Evolutionary conservation across 2,113 vertebrate species (phyloP).

Genomic region (Epinephelus lanceolatus): DNA sequence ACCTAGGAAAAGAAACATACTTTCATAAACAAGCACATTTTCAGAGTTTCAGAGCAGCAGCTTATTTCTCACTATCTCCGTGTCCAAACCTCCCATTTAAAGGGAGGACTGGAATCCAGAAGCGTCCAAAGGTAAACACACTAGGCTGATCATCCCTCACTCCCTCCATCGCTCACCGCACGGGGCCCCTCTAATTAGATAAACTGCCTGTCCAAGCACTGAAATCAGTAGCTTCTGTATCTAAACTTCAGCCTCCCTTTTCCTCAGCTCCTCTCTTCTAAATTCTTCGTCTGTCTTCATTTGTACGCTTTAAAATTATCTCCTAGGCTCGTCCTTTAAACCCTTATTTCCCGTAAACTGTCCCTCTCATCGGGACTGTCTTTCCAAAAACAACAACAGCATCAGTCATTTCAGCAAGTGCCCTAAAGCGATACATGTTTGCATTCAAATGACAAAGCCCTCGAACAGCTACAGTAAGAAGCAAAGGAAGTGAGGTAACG

Average conservation of each 20-base stretch:
- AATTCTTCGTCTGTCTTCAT: slow-evolving; percentile 13
- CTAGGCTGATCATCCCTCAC: slow-evolving; percentile 39
- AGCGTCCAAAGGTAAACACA: slow-evolving; percentile 52
- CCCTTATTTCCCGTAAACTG: background rate
- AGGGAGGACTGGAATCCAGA: slow-evolving; percentile 47
- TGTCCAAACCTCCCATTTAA: slow-evolving; percentile 19
- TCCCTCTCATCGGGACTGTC: background rate
- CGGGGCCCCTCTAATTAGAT: slow-evolving; percentile 58
- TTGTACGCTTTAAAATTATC: background rate
- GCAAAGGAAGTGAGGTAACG: background rate
- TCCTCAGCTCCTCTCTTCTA: background rate
- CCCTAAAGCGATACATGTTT: background rate
- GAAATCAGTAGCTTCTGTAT: slow-evolving; percentile 46
- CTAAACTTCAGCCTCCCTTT: slow-evolving; percentile 31
- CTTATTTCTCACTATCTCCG: slow-evolving; percentile 1
- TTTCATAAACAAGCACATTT: background rate
- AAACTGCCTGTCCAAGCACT: slow-evolving; percentile 50
- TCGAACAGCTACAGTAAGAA: background rate
- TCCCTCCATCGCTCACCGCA: slow-evolving; percentile 39
- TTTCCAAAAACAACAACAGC: background rate
- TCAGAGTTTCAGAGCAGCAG: background rate
- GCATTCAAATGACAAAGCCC: too few species aligned
- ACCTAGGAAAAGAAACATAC: background rate
- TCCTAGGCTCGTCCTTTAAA: background rate
- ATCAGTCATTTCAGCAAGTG: background rate